Evolutionary conservation across 2,113 vertebrate species (phyloP).

Genomic region (Gobiocypris rarus): DNA sequence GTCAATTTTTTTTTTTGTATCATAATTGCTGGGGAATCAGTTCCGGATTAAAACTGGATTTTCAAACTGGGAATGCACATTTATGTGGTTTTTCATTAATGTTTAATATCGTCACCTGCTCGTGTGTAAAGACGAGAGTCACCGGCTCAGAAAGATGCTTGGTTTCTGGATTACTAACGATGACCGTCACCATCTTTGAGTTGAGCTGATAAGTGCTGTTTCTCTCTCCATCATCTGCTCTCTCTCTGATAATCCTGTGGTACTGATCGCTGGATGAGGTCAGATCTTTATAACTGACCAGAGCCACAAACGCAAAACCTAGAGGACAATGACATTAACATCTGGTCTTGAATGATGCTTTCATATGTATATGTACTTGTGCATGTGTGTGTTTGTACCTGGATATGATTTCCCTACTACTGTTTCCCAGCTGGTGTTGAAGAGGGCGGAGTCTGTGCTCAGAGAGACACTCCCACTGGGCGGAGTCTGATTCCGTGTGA

Average conservation of each 20-base stretch:
- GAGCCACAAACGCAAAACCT: slow-evolving; percentile 74
- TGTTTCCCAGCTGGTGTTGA: slow-evolving; percentile 76
- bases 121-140: slow-evolving; percentile 73
- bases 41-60: neutral
- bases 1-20: neutral
- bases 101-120: slow-evolving; percentile 54
- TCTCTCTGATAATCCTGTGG: neutral
- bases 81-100: neutral
- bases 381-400: slow-evolving; percentile 44
- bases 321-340: neutral
- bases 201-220: slow-evolving; percentile 51
- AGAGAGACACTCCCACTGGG: slow-evolving; percentile 60
- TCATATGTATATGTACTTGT: neutral
- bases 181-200: slow-evolving; percentile 73
- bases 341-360: neutral
- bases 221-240: neutral
- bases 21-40: neutral
- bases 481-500: slow-evolving; percentile 56
- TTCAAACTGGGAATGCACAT: neutral
- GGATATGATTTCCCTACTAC: slow-evolving; percentile 64
- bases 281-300: slow-evolving; percentile 78
- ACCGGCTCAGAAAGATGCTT: slow-evolving; percentile 61
- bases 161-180: slow-evolving; percentile 75
- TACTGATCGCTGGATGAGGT: slow-evolving; percentile 63
- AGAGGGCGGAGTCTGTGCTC: slow-evolving; percentile 56